These are phyloP conservation scores for Oncopeltus fasciatus DNA, from an alignment of 1,140 invertebrate species.

Conservation along the genomic window DNA sequence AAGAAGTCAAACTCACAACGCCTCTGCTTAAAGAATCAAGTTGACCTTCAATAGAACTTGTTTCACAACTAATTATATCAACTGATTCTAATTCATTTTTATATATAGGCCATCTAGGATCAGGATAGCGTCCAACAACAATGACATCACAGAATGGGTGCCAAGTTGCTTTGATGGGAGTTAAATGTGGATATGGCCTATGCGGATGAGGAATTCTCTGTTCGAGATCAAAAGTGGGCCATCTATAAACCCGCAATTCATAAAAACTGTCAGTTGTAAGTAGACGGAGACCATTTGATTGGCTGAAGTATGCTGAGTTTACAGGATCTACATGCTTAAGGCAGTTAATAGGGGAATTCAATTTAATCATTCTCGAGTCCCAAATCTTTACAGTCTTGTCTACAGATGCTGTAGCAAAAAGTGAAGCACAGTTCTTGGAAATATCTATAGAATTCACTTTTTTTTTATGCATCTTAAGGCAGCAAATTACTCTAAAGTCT, in stretches of 20 bases:
- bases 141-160: slow-evolving; percentile 21
- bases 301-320: slow-evolving; percentile 20
- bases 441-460: slow-evolving; percentile 16
- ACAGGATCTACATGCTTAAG: slow-evolving; percentile 11
- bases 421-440: not conserved
- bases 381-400: slow-evolving; percentile 20
- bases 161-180: slow-evolving; percentile 22
- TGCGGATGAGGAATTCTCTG: slow-evolving; percentile 20
- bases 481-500: slow-evolving; percentile 10
- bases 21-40: not conserved
- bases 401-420: slow-evolving; percentile 19
- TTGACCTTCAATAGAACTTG: slow-evolving; percentile 2
- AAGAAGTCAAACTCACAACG: slow-evolving; percentile 14
- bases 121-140: slow-evolving; percentile 21
- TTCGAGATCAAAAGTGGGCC: slow-evolving; percentile 13
- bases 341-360: not conserved
- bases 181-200: slow-evolving; percentile 20
- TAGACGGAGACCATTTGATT: slow-evolving; percentile 15
- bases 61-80: slow-evolving; percentile 13
- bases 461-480: slow-evolving; percentile 10
- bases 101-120: not conserved
- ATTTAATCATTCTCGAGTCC: slow-evolving; percentile 15
- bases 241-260: slow-evolving; percentile 18
- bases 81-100: slow-evolving; percentile 5
- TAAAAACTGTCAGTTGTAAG: slow-evolving; percentile 20